These are phyloP conservation scores for Diplodus sargus DNA, from an alignment of 2,797 vertebrate genomes.

Conservation along the genomic window DNA sequence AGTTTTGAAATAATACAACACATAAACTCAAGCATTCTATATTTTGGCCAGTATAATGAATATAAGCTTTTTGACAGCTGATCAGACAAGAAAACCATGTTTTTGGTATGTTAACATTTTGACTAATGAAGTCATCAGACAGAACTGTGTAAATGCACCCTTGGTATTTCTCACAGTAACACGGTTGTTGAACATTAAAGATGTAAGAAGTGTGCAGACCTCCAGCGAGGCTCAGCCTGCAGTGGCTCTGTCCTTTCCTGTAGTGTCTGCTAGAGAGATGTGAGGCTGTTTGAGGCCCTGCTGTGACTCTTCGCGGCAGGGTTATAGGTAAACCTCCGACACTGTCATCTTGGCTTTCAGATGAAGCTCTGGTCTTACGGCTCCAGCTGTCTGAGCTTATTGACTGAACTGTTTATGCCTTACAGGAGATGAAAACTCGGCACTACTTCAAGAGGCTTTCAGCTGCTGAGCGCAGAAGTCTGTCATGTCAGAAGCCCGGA, in stretches of 20 bases:
- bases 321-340: slow-evolving; percentile 87
- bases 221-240: slow-evolving; percentile 75
- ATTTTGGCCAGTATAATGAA: no score
- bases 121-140: no score
- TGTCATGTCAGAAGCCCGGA: not conserved
- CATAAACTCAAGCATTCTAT: no score
- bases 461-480: not conserved
- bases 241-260: slow-evolving; percentile 86
- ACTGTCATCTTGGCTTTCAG: slow-evolving; percentile 1
- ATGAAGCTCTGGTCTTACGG: rapidly evolving
- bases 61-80: no score
- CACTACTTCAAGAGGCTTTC: not conserved
- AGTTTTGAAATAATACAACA: no score
- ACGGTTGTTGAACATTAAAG: not conserved
- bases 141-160: no score
- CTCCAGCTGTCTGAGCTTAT: not conserved
- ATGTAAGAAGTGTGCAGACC: slow-evolving; percentile 49
- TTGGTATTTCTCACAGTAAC: no score
- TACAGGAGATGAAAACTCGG: not conserved
- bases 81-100: no score
- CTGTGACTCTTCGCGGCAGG: slow-evolving; percentile 63
- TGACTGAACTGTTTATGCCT: not conserved
- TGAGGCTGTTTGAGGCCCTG: slow-evolving; percentile 90
- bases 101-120: no score
- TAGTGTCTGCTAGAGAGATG: slow-evolving; percentile 85